phyloP scores from a whole-genome alignment of 2,888 invertebrate species.

The Drosophila pseudotalamancana region DNA sequence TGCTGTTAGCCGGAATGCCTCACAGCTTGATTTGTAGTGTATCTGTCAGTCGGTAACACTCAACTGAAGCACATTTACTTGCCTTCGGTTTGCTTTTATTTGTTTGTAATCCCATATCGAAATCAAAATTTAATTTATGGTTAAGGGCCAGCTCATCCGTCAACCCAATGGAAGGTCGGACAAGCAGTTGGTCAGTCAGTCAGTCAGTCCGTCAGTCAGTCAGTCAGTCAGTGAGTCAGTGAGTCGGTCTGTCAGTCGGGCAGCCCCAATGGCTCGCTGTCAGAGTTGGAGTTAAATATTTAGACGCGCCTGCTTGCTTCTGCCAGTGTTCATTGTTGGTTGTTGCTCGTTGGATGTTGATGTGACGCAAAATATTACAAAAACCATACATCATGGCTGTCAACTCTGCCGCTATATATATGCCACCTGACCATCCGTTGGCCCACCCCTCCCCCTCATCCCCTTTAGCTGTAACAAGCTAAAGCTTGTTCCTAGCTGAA shows the following conservation, averaged over 20 bases:
- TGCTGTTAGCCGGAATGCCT: no score
- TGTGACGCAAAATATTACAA: conserved; percentile 75
- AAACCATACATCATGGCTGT: conserved; percentile 72
- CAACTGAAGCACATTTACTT: neutral
- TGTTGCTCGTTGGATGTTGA: conserved; percentile 51
- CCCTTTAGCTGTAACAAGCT: conserved; percentile 27
- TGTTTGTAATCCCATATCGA: conserved; percentile 21
- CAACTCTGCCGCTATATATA: conserved; percentile 17
- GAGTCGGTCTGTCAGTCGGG: no score
- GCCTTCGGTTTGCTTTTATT: neutral
- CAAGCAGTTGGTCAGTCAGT: no score
- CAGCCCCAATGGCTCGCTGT: conserved; percentile 23
- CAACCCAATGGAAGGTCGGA: conserved; percentile 37
- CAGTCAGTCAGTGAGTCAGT: no score
- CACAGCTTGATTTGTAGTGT: no score
- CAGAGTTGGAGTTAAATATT: conserved; percentile 68
- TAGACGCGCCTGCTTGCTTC: conserved; percentile 56
- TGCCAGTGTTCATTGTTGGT: conserved; percentile 39
- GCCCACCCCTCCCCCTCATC: neutral
- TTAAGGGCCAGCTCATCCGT: conserved; percentile 51
- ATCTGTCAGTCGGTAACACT: neutral
- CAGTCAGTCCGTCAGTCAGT: no score
- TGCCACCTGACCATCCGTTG: no score
- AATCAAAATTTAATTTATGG: conserved; percentile 59
- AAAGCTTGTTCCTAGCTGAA: conserved; percentile 26